Conservation (phyloP, 2,888 invertebrate species). For the Pantelozetes paolii region DNA sequence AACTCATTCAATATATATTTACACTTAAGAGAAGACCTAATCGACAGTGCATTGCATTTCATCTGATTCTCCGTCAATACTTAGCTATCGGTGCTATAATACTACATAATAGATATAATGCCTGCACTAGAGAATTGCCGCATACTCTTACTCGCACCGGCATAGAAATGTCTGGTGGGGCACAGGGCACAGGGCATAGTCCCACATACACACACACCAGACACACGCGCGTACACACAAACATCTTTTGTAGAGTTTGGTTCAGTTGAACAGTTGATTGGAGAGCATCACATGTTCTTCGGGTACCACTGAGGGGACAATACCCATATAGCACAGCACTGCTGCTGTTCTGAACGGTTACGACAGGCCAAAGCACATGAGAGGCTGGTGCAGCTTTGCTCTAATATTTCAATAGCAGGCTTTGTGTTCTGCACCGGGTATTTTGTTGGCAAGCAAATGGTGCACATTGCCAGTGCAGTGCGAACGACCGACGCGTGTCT, state of each 20-base stretch:
- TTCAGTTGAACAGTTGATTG: constrained; percentile 26
- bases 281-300: constrained; percentile 29
- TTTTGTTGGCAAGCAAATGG: constrained; percentile 34
- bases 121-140: too few relatives aligned
- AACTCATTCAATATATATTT: constrained; percentile 2
- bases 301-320: constrained; percentile 22
- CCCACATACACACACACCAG: background rate
- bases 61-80: background rate
- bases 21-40: background rate
- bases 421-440: constrained; percentile 18
- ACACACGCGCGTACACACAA: constrained; percentile 13
- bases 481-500: constrained; percentile 36
- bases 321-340: constrained; percentile 22
- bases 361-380: constrained; percentile 15
- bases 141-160: background rate
- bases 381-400: constrained; percentile 33
- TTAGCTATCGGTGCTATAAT: constrained; percentile 3
- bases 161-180: background rate
- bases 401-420: constrained; percentile 13
- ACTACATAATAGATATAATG: background rate
- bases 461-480: constrained; percentile 29
- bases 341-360: constrained; percentile 29
- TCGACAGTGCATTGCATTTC: constrained; percentile 18
- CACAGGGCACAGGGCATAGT: background rate
- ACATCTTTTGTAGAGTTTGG: constrained; percentile 30